Conservation (phyloP, 2,797 vertebrate species). For the Philypnodon macrostomus region DNA sequence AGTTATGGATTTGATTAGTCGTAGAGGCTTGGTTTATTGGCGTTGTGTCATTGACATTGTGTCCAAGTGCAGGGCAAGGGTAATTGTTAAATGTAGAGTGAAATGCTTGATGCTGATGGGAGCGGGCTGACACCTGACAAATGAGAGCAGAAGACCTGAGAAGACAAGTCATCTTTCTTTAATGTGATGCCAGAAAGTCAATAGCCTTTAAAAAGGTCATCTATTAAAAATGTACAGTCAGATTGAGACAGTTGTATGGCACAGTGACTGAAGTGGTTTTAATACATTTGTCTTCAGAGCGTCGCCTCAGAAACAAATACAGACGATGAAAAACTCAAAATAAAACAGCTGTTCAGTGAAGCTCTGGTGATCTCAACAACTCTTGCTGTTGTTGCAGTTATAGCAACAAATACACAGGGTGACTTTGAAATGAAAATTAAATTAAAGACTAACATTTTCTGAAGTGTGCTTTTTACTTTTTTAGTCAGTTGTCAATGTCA, state of each 20-base stretch:
- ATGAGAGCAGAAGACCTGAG: constrained; percentile 28
- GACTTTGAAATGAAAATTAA: too few species aligned
- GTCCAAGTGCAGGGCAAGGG: constrained; percentile 51
- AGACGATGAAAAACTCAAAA: not conserved
- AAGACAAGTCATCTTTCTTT: constrained; percentile 41
- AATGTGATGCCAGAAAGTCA: constrained; percentile 25
- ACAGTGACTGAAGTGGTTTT: not conserved
- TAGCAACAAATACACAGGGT: not conserved
- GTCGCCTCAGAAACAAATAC: not conserved
- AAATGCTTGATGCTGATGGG: constrained; percentile 41
- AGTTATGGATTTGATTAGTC: constrained; percentile 10
- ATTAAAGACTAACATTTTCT: too few species aligned
- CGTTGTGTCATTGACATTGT: constrained; percentile 59
- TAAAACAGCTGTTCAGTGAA: not conserved
- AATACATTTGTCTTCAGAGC: not conserved
- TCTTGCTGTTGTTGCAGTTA: not conserved
- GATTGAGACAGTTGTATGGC: not conserved
- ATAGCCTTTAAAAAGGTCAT: constrained; percentile 33
- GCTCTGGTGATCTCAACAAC: not conserved
- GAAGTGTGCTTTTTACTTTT: too few species aligned
- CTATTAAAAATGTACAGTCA: constrained; percentile 14
- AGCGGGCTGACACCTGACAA: constrained; percentile 46
- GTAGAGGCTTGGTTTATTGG: constrained; percentile 54
- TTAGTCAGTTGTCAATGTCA: too few species aligned
- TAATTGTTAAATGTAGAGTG: constrained; percentile 62